Evolutionary conservation across 2,888 invertebrate species (phyloP).

Genomic region (Acleris sparsana): DNA sequence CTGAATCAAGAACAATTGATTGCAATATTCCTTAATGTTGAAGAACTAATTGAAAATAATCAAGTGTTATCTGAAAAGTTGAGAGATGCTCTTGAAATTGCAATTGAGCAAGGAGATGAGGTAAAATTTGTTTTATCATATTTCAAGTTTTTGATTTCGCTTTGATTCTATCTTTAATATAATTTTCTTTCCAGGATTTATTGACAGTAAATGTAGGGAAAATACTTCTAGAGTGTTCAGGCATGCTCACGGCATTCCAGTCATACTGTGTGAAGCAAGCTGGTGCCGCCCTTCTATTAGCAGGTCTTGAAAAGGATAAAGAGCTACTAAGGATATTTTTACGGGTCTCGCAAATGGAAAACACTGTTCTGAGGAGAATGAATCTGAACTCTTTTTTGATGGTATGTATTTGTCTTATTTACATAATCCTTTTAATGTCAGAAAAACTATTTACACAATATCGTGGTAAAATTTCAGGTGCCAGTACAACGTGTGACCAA

Average conservation of each 20-base stretch:
- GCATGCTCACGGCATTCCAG: conserved; percentile 97
- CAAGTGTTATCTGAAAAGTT: conserved; percentile 93
- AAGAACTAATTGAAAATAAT: conserved; percentile 95
- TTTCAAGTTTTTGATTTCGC: background rate
- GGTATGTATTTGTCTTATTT: conserved; percentile 77
- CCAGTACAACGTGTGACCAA: conserved; percentile 98
- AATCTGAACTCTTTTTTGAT: conserved; percentile 98
- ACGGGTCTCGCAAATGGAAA: conserved; percentile 98
- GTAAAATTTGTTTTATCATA: conserved; percentile 47
- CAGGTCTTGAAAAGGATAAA: conserved; percentile 96
- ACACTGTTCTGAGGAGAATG: conserved; percentile 95
- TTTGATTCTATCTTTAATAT: background rate
- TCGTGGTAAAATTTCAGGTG: conserved; percentile 81
- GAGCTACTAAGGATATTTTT: conserved; percentile 96
- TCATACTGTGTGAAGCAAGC: conserved; percentile 97
- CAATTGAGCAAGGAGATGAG: conserved; percentile 91
- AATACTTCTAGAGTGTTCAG: conserved; percentile 94
- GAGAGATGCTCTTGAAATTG: conserved; percentile 93
- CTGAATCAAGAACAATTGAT: conserved; percentile 95
- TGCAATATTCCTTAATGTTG: conserved; percentile 96
- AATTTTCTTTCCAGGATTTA: conserved; percentile 84
- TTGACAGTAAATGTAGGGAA: conserved; percentile 95
- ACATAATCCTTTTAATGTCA: no score
- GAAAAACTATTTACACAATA: background rate
- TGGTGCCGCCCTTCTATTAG: conserved; percentile 92